Conservation (phyloP, 2,113 vertebrate species). For the Apodemus sylvaticus region DNA sequence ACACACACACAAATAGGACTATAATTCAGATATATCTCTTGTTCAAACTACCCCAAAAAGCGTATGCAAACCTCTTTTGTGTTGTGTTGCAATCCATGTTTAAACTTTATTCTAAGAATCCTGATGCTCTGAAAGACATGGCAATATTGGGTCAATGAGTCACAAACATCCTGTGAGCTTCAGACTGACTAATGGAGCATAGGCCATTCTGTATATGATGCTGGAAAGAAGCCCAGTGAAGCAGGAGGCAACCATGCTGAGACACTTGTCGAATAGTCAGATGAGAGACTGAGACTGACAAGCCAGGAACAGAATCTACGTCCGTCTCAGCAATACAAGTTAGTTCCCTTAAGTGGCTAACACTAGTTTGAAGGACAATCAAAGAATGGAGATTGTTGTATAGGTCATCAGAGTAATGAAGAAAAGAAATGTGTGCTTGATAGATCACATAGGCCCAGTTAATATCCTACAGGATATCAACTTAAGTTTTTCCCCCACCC, state of each 20-base stretch:
- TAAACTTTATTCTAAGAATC: not conserved
- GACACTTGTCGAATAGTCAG: slow-evolving; percentile 1
- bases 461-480: not conserved
- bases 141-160: not conserved
- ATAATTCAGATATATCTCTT: not conserved
- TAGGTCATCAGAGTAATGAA: not conserved
- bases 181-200: not conserved
- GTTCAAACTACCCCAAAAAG: not conserved
- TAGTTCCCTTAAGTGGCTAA: not conserved
- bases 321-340: not conserved
- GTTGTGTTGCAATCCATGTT: not conserved
- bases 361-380: not conserved
- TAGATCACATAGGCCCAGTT: not conserved
- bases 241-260: not conserved
- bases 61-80: not conserved
- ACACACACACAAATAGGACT: too few species aligned
- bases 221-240: not conserved
- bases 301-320: not conserved
- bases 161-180: not conserved
- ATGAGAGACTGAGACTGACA: not conserved
- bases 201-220: not conserved
- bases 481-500: not conserved
- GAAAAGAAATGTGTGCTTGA: not conserved
- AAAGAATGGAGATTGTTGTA: slow-evolving; percentile 7
- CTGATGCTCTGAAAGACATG: not conserved